These are phyloP conservation scores for Rhabdomys pumilio DNA, from an alignment of 2,797 vertebrate genomes.

Conservation along the genomic window DNA sequence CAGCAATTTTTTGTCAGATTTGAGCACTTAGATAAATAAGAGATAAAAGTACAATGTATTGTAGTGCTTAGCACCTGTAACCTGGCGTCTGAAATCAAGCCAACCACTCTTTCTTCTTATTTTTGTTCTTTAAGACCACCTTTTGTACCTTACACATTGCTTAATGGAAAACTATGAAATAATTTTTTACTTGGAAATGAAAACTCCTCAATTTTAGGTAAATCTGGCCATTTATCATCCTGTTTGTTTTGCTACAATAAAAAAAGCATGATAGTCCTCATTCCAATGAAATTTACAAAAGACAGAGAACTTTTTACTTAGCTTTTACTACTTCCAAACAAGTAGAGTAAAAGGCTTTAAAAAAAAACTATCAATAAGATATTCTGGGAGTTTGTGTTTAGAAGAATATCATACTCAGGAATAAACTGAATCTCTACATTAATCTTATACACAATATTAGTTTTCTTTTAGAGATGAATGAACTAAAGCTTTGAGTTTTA, in stretches of 20 bases:
- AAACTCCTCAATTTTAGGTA: not conserved
- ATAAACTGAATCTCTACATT: not conserved
- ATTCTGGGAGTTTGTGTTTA: not conserved
- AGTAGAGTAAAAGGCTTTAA: not conserved
- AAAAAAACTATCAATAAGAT: not conserved
- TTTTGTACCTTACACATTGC: not conserved
- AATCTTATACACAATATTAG: not conserved
- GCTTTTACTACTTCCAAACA: not conserved
- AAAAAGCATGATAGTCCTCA: not conserved
- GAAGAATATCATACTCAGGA: not conserved
- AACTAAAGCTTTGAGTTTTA: not conserved
- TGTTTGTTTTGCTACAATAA: not conserved
- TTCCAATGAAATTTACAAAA: slow-evolving; percentile 2
- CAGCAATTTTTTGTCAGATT: not conserved
- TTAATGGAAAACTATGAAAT: not conserved
- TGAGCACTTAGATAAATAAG: not conserved
- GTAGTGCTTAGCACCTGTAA: not conserved
- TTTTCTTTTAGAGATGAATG: not conserved
- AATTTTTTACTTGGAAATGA: not conserved
- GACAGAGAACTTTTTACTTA: not conserved
- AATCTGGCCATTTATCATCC: not conserved
- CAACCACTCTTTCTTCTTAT: not conserved
- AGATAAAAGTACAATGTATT: not conserved
- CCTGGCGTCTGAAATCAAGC: not conserved
- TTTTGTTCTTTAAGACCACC: not conserved